phyloP scores from a whole-genome alignment of 2,888 invertebrate species.

The Phalera bucephala region DNA sequence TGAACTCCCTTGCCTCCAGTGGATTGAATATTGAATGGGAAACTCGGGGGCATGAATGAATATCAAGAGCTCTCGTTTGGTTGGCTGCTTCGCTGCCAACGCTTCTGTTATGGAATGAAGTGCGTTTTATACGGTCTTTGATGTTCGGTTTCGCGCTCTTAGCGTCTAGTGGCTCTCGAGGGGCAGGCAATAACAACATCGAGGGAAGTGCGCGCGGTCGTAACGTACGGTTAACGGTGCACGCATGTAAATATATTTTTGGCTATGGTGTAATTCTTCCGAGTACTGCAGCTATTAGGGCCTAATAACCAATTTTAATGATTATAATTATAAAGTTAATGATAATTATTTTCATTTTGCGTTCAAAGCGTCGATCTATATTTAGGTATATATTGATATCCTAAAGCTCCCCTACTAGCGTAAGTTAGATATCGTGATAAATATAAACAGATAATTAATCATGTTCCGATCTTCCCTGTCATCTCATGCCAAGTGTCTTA shows the following conservation, averaged over 20 bases:
- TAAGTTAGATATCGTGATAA: too few relatives aligned
- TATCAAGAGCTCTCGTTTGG: constrained; percentile 49
- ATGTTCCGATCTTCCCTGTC: too few relatives aligned
- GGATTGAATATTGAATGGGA: constrained; percentile 25
- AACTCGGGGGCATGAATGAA: constrained; percentile 39
- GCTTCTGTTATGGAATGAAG: constrained; percentile 72
- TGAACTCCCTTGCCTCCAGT: constrained; percentile 42
- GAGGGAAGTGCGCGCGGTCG: constrained; percentile 57
- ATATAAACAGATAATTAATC: constrained; percentile 5
- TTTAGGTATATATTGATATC: too few relatives aligned
- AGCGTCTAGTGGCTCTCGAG: constrained; percentile 65
- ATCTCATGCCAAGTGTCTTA: too few relatives aligned
- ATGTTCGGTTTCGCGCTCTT: constrained; percentile 74
- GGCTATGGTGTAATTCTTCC: constrained; percentile 14
- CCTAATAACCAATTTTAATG: too few relatives aligned
- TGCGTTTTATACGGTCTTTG: constrained; percentile 76
- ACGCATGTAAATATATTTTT: constrained; percentile 47
- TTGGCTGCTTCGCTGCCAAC: constrained; percentile 55
- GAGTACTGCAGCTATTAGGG: too few relatives aligned
- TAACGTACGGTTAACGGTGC: constrained; percentile 50
- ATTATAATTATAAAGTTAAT: too few relatives aligned
- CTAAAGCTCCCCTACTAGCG: too few relatives aligned
- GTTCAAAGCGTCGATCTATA: too few relatives aligned
- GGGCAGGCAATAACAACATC: constrained; percentile 64
- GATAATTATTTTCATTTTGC: too few relatives aligned